Conservation (phyloP, 2,888 invertebrate genomes). For the Drosophila birchii region DNA sequence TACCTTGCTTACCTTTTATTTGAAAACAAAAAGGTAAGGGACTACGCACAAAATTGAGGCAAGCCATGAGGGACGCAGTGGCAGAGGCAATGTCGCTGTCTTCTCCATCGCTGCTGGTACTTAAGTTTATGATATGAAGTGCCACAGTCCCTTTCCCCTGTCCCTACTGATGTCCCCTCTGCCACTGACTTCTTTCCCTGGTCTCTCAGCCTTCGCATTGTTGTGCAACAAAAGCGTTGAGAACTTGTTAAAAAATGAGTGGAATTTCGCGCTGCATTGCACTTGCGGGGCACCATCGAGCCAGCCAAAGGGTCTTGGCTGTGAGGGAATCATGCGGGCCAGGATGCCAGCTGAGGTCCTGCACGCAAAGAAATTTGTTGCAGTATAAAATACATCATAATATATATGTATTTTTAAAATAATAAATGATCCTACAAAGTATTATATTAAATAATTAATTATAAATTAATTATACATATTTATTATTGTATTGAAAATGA, state of each 20-base stretch:
- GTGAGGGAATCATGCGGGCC: constrained; percentile 58
- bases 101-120: constrained; percentile 39
- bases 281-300: constrained; percentile 52
- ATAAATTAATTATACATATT: too few relatives aligned
- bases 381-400: neutral
- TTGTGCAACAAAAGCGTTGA: constrained; percentile 75
- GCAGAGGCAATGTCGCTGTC: constrained; percentile 29
- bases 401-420: neutral
- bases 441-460: too few relatives aligned
- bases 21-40: constrained; percentile 39
- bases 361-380: constrained; percentile 7
- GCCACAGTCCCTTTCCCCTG: constrained; percentile 33
- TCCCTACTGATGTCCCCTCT: neutral
- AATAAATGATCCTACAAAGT: too few relatives aligned
- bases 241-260: constrained; percentile 79
- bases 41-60: constrained; percentile 59
- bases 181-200: constrained; percentile 17
- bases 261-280: constrained; percentile 82
- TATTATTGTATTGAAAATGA: too few relatives aligned
- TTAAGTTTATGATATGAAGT: constrained; percentile 64
- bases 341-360: constrained; percentile 60
- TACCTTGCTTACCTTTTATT: constrained; percentile 16
- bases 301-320: constrained; percentile 7
- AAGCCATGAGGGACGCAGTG: constrained; percentile 21
- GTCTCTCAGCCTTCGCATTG: constrained; percentile 69